These are phyloP conservation scores for Regulus satrapa DNA, from an alignment of 2,113 vertebrate genomes.

Conservation along the genomic window DNA sequence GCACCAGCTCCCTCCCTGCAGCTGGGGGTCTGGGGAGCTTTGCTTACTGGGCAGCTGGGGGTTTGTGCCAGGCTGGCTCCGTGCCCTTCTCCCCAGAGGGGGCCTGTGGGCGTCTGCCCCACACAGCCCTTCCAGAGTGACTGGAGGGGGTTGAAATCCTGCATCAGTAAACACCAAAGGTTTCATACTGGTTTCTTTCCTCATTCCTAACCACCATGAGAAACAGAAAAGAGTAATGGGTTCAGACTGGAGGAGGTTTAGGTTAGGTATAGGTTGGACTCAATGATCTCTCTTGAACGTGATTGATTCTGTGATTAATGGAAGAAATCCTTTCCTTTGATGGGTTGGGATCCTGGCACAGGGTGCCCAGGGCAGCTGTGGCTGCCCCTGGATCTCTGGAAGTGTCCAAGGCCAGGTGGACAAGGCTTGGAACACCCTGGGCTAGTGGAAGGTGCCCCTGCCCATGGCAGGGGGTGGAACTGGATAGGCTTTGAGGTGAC, in stretches of 20 bases:
- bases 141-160: background rate
- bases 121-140: background rate
- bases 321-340: background rate
- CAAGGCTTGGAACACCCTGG: background rate
- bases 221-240: background rate
- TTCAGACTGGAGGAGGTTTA: background rate
- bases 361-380: background rate
- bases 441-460: background rate
- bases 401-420: background rate
- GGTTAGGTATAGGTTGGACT: background rate
- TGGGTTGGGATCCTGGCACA: background rate
- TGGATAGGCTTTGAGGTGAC: background rate
- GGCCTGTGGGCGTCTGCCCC: background rate
- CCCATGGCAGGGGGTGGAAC: accelerated
- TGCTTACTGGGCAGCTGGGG: background rate
- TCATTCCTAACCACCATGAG: accelerated
- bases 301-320: background rate
- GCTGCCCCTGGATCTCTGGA: background rate
- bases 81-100: accelerated
- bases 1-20: background rate
- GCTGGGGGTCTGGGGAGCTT: background rate
- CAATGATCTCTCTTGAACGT: background rate
- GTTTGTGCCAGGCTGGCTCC: accelerated
- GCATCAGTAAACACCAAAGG: background rate
- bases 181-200: background rate